Conservation (phyloP, 2,797 vertebrate species). For the Zalophus californianus region DNA sequence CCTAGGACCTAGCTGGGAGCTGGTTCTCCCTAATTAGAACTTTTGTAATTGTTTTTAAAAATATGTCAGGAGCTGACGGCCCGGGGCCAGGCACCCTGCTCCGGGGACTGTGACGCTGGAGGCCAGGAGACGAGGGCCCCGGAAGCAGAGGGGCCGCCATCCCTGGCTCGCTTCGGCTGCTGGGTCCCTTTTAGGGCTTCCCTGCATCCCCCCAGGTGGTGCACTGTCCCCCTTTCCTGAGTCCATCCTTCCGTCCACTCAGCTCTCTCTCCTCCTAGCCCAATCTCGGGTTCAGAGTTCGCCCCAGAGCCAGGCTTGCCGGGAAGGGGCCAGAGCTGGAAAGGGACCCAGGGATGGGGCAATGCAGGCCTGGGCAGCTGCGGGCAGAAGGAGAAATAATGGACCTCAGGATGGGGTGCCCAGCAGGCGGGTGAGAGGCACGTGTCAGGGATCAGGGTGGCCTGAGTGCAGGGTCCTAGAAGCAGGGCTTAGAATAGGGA, state of each 20-base stretch:
- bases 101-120: background rate
- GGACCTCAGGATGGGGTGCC: background rate
- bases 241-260: background rate
- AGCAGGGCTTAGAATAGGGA: background rate
- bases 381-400: background rate
- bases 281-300: background rate
- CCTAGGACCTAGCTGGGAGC: background rate
- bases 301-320: background rate
- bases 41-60: background rate
- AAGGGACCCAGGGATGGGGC: background rate
- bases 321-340: background rate
- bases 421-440: background rate
- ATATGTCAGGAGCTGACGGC: background rate
- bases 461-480: background rate
- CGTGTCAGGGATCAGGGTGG: background rate
- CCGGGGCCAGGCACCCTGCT: background rate
- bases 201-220: background rate
- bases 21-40: background rate
- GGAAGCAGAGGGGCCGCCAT: background rate
- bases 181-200: background rate
- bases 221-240: background rate
- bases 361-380: background rate
- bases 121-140: background rate
- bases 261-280: background rate
- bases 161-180: too few species aligned